Evolutionary conservation across 2,888 invertebrate species (phyloP).

Genomic region (Agrotis clavis): DNA sequence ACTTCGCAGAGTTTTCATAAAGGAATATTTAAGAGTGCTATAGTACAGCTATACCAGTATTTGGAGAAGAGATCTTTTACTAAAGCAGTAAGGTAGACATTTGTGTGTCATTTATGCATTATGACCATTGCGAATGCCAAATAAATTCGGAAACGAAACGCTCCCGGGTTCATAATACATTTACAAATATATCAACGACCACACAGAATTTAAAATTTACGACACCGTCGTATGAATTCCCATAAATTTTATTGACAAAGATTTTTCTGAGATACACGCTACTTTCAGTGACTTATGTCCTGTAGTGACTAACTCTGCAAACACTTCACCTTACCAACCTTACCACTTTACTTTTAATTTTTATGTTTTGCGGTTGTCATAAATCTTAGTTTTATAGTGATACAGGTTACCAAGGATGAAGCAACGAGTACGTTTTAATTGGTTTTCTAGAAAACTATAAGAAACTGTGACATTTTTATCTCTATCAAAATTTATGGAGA

Average conservation of each 20-base stretch:
- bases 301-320: slow-evolving; percentile 70
- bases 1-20: slow-evolving; percentile 44
- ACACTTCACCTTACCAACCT: slow-evolving; percentile 30
- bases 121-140: slow-evolving; percentile 64
- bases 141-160: slow-evolving; percentile 70
- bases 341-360: slow-evolving; percentile 17
- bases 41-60: neutral
- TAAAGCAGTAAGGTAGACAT: slow-evolving; percentile 20
- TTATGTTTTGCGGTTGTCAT: slow-evolving; percentile 69
- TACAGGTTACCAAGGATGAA: slow-evolving; percentile 48
- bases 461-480: slow-evolving; percentile 66
- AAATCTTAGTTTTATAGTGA: slow-evolving; percentile 73
- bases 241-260: slow-evolving; percentile 67
- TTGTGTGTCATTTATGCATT: slow-evolving; percentile 28
- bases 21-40: slow-evolving; percentile 30
- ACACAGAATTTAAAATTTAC: slow-evolving; percentile 68
- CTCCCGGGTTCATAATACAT: slow-evolving; percentile 66
- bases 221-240: slow-evolving; percentile 54
- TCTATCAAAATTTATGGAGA: slow-evolving; percentile 65
- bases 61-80: slow-evolving; percentile 7
- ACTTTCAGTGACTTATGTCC: slow-evolving; percentile 48
- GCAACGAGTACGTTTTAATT: slow-evolving; percentile 67
- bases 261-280: slow-evolving; percentile 57
- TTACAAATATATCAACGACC: slow-evolving; percentile 65
- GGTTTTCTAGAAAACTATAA: slow-evolving; percentile 69